Base-by-base conservation (phyloP, 2,797 vertebrate genomes). In the Squalus acanthias region DNA sequence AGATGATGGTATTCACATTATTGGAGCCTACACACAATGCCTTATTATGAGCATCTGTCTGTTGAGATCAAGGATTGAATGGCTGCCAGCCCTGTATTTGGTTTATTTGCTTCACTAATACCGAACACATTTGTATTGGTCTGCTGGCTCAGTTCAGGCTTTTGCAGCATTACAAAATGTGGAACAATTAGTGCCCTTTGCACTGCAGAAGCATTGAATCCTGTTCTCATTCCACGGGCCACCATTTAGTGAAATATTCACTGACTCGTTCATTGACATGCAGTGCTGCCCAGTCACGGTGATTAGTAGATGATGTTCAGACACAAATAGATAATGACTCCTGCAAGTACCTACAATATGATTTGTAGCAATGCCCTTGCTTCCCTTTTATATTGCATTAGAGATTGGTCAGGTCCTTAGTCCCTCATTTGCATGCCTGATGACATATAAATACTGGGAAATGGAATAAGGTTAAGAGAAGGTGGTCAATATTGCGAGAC, bases 81-180 rank as follows among this genome's bases (percentile, higher is more conserved):
- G 5, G 22, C 69, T 95, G 93, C 93, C 93, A 95, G 22, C 17
- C 60, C 60, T 92, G 29, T 12, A 72, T 72, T 72, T 95, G 69
- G n/a, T 95, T 70, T 53, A 70, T 74, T 95, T 95, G 93, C 69
- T 74, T 53, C 67, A 29, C 69, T 33, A 53, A 95, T 74, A 53
- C 26, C 50, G 24, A 95, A 72, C 46, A 29, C 39, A 72, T 29
- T 70, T 95, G 9, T 95, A 22, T 74, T 53, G 72, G n/a, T 15
- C 69, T 26, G 24, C 93, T 72, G 67, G 39, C 46, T 46, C 3
- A 46, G 46, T 15, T 24, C 63, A 94, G 17, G 91, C 91, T 94
- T 69, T 94, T 67, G n/a, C 63, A 94, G 39, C 93, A 95, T 53
- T 72, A 12, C 26, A 70, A 70, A 50, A 7, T 26, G 24, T 22